Percentiles rank a stretch among this genome's conserved stretches.
Conservation (phyloP, 1,140 invertebrate species). For the Conus ventricosus region DNA sequence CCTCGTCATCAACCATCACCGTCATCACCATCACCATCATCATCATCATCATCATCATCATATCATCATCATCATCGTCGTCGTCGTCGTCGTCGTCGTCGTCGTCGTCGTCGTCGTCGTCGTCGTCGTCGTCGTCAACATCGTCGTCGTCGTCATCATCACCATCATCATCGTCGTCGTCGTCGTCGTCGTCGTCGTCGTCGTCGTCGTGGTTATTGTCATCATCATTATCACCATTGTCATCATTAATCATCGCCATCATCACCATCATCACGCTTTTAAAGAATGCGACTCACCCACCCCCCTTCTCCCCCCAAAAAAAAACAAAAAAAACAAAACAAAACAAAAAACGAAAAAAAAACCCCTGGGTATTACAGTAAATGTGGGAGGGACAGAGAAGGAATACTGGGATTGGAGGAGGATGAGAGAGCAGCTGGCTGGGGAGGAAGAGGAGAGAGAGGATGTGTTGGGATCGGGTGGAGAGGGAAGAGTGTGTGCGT, state of each 20-base stretch:
- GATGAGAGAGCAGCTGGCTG: no score
- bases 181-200: slow-evolving; percentile 44
- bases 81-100: slow-evolving; percentile 44
- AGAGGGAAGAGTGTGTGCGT: no score
- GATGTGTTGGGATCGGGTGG: no score
- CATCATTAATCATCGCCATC: slow-evolving; percentile 37
- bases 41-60: slow-evolving; percentile 26
- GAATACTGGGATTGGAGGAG: no score
- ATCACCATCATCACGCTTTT: slow-evolving; percentile 14
- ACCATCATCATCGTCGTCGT: slow-evolving; percentile 43
- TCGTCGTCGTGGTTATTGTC: slow-evolving; percentile 42
- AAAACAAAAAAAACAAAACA: no score
- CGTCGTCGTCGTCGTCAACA: slow-evolving; percentile 35
- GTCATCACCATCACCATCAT: not conserved
- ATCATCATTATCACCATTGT: slow-evolving; percentile 43
- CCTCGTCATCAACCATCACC: not conserved
- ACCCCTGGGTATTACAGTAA: no score
- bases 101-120: slow-evolving; percentile 41
- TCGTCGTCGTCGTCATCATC: slow-evolving; percentile 36
- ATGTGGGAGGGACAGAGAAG: no score
- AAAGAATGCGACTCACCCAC: no score
- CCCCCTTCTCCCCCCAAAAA: no score
- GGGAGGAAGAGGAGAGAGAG: no score
- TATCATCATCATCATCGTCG: slow-evolving; percentile 43
- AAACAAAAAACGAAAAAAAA: no score